Conservation (phyloP, 2,797 vertebrate genomes). For the Molossus alvarezi region DNA sequence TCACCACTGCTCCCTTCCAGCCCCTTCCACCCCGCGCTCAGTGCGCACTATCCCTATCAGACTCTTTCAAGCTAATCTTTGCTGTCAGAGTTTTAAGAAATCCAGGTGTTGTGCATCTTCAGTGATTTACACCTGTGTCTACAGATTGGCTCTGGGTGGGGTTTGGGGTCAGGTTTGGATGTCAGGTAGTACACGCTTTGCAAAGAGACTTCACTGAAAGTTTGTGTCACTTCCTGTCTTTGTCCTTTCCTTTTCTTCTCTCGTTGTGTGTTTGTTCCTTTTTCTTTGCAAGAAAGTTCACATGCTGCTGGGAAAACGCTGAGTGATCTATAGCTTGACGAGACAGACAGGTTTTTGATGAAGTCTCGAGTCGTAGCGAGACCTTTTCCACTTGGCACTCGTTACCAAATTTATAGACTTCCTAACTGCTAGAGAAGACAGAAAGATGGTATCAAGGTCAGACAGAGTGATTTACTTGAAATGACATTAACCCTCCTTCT, state of each 20-base stretch:
- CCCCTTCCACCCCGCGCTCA: not conserved
- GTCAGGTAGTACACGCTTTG: not conserved
- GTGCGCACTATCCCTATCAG: not conserved
- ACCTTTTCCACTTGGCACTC: conserved; percentile 21
- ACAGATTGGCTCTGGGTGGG: not conserved
- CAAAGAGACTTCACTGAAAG: not conserved
- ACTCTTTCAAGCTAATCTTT: not conserved
- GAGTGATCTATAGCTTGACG: conserved; percentile 49
- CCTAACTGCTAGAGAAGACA: conserved; percentile 53
- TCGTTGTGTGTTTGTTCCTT: not conserved
- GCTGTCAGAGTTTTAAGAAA: not conserved
- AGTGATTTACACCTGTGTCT: not conserved
- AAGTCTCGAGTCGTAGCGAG: conserved; percentile 52
- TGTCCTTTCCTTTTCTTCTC: conserved; percentile 21
- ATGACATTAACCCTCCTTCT: not conserved
- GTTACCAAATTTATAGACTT: conserved; percentile 57
- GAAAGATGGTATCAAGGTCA: conserved; percentile 37
- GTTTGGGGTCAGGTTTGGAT: not conserved
- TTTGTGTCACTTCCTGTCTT: conserved; percentile 33
- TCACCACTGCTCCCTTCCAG: not conserved
- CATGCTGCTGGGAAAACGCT: not conserved
- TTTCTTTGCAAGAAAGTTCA: conserved; percentile 58
- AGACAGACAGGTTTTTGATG: conserved; percentile 50
- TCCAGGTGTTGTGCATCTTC: not conserved
- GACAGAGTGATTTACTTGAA: conserved; percentile 40